Evolutionary conservation across 2,888 invertebrate species (phyloP), one percentile per base, ranked within the genome.

Genomic region (Caenorhabditis sp.): DNA sequence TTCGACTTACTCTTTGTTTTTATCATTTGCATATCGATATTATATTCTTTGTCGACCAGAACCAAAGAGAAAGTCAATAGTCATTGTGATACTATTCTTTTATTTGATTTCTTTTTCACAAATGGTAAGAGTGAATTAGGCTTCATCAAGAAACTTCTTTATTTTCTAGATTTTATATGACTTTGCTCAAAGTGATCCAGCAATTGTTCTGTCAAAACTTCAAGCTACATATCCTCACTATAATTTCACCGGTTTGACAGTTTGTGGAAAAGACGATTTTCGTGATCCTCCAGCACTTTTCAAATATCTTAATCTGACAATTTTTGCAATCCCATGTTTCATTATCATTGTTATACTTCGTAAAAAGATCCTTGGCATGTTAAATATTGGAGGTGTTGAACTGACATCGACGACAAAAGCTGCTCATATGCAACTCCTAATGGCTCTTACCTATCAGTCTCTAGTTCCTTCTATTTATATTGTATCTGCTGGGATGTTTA

Each of bases 21-120:
- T 73, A n/a, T 73, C 72, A n/a, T 71, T 71, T 53, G 71, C 67
- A 21, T 71, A 71, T 60, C 67, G 71, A 38, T 71, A 71, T 54
- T 67, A 67, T 36, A 64, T 71, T 17, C 61, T 71, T 20, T 49
- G 36, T 27, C 63, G 60, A 59, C 61, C 59, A 5, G 71, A 71
- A 43, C 67, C 63, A 5, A 56, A 23, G 31, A 31, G 62, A 23
- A 67, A 59, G 43, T 59, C 67, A 25, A 59, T 64, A n/a, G 36
- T 66, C 0, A 23, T 50, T 2, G 63, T 67, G 4, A 56, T 71
- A 1, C 17, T 60, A 8, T 14, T 62, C 5, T 50, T 57, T 3
- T 66, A 67, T 38, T 10, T 63, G 20, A 61, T 62, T n/a, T 70
- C 63, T 20, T 53, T 67, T 27, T 21, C 63, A 1, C 67, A 63